Base-by-base conservation (phyloP, 2,888 invertebrate genomes). In the Bombylius discolor region DNA sequence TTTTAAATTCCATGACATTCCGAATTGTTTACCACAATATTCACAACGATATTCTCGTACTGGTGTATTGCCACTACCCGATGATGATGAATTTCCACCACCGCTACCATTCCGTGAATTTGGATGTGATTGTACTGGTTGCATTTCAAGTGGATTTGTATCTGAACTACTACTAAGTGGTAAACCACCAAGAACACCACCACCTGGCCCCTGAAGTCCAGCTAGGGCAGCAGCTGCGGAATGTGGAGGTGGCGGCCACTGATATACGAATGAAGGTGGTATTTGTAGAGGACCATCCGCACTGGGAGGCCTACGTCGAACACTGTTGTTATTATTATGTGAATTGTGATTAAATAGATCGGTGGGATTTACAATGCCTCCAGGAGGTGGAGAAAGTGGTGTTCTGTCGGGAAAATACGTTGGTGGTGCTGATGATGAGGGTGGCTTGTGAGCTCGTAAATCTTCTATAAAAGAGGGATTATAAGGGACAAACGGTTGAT, bases 1-100 rank as follows among this genome's bases (percentile, higher is more conserved):
- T 73, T 91, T 91, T 67, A 91, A 79, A 78, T 91, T 91, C 90
- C 90, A 91, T 58, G 89, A 89, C 90, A 90, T 90, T 58, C 90
- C 90, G 66, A 91, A 91, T 73, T 90, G 90, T 74, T 91, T 91
- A 56, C 89, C 89, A 71, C 90, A 90, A 71, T 90, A 90, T 69
- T 87, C 88, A 70, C 90, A 91, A 58, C 89, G 84, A 71, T 91
- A 91, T 71, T 90, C 90, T 56, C 90, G 80, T 49, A 89, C 87
- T 52, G 87, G 85, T 60, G 77, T 79, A 69, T 64, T 65, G 60
- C 69, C 65, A 51, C 64, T 68, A 52, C 63, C 64, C 51, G 63
- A 56, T 52, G 64, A 52, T 32, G 56, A 46, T 13, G 47, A 53
- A 8, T 57, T 64, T 63, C 55, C 60, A 60, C 60, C 62, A 58